Conservation (phyloP, 2,888 invertebrate genomes). For the Chrysina gloriosa region DNA sequence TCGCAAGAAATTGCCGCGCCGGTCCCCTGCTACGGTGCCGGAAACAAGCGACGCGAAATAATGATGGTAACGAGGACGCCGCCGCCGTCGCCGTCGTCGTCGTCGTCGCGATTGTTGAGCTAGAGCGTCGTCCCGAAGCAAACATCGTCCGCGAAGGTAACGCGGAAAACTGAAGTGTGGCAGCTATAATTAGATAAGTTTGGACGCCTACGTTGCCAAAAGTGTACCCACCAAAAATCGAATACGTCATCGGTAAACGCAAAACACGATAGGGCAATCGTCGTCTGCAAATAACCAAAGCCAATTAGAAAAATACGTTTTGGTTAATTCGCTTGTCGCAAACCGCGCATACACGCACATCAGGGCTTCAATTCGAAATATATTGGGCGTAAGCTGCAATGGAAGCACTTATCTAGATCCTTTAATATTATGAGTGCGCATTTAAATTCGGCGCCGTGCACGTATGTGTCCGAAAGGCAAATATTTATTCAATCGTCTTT, state of each 20-base stretch:
- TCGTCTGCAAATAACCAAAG: constrained; percentile 7
- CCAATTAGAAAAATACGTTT: constrained; percentile 17
- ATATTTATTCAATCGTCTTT: neutral
- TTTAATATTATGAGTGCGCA: neutral
- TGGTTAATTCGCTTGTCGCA: no score
- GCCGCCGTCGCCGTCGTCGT: neutral
- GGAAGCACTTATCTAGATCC: no score
- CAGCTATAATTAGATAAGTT: constrained; percentile 57
- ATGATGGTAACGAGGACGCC: constrained; percentile 30
- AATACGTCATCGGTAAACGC: constrained; percentile 20
- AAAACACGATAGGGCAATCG: constrained; percentile 9
- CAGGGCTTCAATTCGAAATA: no score
- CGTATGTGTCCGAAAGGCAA: neutral
- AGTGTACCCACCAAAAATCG: constrained; percentile 32
- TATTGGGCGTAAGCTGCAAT: no score
- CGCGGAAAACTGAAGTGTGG: constrained; percentile 51
- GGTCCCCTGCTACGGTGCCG: neutral
- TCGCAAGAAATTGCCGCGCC: neutral
- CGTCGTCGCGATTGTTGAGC: constrained; percentile 40
- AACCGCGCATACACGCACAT: no score
- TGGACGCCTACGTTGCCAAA: constrained; percentile 50
- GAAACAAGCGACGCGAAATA: constrained; percentile 14
- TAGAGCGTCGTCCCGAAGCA: constrained; percentile 51
- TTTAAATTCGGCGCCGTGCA: neutral
- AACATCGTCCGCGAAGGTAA: constrained; percentile 54